A percentile compares a stretch with the other conserved stretches of the same genome.
Evolutionary conservation across 1,140 invertebrate species (phyloP).

Genomic region (Calosoma granatense): DNA sequence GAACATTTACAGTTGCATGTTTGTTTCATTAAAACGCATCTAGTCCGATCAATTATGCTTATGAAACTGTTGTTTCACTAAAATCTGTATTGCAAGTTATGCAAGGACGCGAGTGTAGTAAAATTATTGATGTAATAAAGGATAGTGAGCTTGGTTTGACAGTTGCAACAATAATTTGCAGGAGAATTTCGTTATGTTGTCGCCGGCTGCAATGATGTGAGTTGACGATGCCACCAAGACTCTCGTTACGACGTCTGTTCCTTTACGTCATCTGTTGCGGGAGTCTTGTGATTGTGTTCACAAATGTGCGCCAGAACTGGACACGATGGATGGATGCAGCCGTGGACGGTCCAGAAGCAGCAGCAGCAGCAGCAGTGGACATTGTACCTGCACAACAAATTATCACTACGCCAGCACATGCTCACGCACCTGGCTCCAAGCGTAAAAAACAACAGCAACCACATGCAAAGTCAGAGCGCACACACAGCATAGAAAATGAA

Average conservation of each 20-base stretch:
- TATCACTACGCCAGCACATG: too few species aligned
- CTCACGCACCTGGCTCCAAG: too few species aligned
- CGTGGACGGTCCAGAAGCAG: background rate
- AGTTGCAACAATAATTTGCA: too few species aligned
- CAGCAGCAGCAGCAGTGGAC: background rate
- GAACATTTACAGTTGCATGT: too few species aligned
- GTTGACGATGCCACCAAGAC: slow-evolving; percentile 28
- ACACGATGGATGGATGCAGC: slow-evolving; percentile 16
- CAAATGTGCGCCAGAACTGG: slow-evolving; percentile 21
- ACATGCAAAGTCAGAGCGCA: background rate
- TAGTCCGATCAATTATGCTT: too few species aligned
- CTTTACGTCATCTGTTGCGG: slow-evolving; percentile 26
- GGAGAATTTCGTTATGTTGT: too few species aligned
- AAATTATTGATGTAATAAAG: too few species aligned
- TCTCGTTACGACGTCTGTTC: slow-evolving; percentile 29
- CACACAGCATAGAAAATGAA: background rate
- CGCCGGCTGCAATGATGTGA: background rate
- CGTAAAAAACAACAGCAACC: background rate
- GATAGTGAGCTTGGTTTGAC: too few species aligned
- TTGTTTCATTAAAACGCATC: too few species aligned
- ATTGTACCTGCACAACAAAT: background rate
- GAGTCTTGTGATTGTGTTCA: slow-evolving; percentile 24
- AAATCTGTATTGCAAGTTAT: too few species aligned
- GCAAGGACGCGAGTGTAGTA: too few species aligned
- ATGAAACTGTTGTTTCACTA: too few species aligned